These are phyloP conservation scores for Cyclopterus lumpus DNA, from an alignment of 2,797 vertebrate genomes.

Conservation along the genomic window DNA sequence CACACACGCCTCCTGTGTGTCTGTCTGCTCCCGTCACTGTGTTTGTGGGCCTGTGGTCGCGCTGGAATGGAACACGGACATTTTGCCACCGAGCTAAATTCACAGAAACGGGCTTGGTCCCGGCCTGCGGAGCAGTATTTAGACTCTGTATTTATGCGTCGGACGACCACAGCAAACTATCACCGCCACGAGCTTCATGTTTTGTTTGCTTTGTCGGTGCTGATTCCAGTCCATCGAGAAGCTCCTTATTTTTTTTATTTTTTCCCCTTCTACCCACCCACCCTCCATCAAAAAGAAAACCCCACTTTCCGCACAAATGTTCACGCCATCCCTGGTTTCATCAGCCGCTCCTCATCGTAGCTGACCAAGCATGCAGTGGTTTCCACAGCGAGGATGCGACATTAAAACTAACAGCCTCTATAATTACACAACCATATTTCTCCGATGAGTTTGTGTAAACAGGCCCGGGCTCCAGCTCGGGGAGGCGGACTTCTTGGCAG, in stretches of 20 bases:
- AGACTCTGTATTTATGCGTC: slow-evolving; percentile 80
- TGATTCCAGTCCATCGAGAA: slow-evolving; percentile 72
- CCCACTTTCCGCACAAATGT: slow-evolving; percentile 56
- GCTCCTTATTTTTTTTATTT: slow-evolving; percentile 10
- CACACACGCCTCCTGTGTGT: slow-evolving; percentile 60
- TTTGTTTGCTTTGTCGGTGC: slow-evolving; percentile 74
- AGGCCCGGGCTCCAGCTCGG: slow-evolving; percentile 70
- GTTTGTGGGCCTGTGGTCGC: slow-evolving; percentile 76
- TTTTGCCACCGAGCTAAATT: slow-evolving; percentile 79
- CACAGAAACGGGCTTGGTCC: slow-evolving; percentile 77
- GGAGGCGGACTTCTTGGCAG: slow-evolving; percentile 78
- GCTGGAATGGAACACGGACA: slow-evolving; percentile 78
- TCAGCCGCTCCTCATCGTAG: slow-evolving; percentile 63
- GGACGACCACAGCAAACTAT: slow-evolving; percentile 79
- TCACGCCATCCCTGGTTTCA: slow-evolving; percentile 68
- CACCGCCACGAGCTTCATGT: slow-evolving; percentile 78
- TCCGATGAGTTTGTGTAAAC: slow-evolving; percentile 83
- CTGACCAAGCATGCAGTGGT: slow-evolving; percentile 76
- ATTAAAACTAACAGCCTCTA: slow-evolving; percentile 81
- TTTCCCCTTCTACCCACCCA: neutral
- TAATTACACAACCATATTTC: slow-evolving; percentile 84
- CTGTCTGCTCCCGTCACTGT: slow-evolving; percentile 74
- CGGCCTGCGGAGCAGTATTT: slow-evolving; percentile 76
- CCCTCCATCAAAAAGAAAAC: neutral
- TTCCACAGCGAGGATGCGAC: slow-evolving; percentile 75